Evolutionary conservation across 2,888 invertebrate species (phyloP).

Genomic region (Phengaris arion): DNA sequence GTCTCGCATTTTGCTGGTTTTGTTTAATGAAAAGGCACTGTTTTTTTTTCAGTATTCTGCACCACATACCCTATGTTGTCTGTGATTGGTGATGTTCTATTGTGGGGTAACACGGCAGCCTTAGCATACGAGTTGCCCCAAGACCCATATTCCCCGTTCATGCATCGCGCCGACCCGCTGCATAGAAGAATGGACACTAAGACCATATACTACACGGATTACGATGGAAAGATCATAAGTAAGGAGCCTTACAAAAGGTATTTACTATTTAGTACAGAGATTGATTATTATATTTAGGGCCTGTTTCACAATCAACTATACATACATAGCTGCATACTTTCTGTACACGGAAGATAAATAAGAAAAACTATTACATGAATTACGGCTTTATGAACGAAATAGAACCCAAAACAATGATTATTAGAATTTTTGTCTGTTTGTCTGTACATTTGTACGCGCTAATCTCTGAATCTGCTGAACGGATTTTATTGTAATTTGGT

Average conservation of each 20-base stretch:
- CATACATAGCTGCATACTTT: no score
- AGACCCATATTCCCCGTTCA: slow-evolving; percentile 75
- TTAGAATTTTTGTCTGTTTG: no score
- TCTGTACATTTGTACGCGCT: no score
- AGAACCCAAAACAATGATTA: no score
- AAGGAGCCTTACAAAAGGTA: slow-evolving; percentile 63
- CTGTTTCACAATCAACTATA: no score
- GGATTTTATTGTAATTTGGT: no score
- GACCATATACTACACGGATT: slow-evolving; percentile 61
- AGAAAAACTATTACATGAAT: no score
- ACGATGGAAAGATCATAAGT: slow-evolving; percentile 58
- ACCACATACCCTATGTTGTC: slow-evolving; percentile 76
- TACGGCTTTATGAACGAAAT: no score
- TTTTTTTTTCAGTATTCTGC: slow-evolving; percentile 77
- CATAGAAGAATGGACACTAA: slow-evolving; percentile 66
- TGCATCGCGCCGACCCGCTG: slow-evolving; percentile 68
- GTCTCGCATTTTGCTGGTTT: no score
- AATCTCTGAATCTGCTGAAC: no score
- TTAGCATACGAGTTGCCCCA: slow-evolving; percentile 88
- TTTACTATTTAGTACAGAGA: slow-evolving; percentile 28
- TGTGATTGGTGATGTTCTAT: slow-evolving; percentile 79
- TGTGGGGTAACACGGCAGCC: slow-evolving; percentile 86
- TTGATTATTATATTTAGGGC: not conserved
- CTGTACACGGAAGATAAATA: no score
- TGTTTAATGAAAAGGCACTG: not conserved